Percentiles rank a stretch among this genome's conserved stretches.
phyloP scores from a whole-genome alignment of 1,140 invertebrate species.

The Oppia nitens region DNA sequence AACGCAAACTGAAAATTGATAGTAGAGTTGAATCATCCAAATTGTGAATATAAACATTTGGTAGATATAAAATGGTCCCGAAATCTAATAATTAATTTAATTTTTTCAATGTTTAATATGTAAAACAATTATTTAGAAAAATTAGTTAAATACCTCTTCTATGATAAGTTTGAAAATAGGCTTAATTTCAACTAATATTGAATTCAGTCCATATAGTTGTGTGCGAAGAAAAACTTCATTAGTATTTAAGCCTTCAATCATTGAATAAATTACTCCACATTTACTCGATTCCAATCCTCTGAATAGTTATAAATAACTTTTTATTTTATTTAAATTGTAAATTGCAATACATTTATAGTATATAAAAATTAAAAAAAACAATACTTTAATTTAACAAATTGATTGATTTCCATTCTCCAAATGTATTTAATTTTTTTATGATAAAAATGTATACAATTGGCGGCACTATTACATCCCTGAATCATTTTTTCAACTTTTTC shows the following conservation, averaged over 20 bases:
- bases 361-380: no score
- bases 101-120: background rate
- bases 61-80: constrained; percentile 31
- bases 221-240: constrained; percentile 17
- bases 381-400: constrained; percentile 25
- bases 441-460: constrained; percentile 22
- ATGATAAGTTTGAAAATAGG: constrained; percentile 23
- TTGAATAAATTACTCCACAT: constrained; percentile 21
- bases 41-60: constrained; percentile 30
- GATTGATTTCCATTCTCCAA: constrained; percentile 24
- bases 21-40: constrained; percentile 28
- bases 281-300: constrained; percentile 20
- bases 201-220: constrained; percentile 23
- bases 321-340: no score
- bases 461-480: background rate
- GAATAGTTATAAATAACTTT: constrained; percentile 1
- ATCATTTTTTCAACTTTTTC: constrained; percentile 13
- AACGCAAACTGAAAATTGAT: constrained; percentile 27
- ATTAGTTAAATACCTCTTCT: constrained; percentile 20
- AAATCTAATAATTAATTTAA: constrained; percentile 22
- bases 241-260: constrained; percentile 18
- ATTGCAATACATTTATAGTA: no score
- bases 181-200: constrained; percentile 24
- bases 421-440: constrained; percentile 30
- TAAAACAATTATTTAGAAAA: constrained; percentile 2